Conservation (phyloP, 2,113 vertebrate species). For the Hypocryptadius cinnamomeus region DNA sequence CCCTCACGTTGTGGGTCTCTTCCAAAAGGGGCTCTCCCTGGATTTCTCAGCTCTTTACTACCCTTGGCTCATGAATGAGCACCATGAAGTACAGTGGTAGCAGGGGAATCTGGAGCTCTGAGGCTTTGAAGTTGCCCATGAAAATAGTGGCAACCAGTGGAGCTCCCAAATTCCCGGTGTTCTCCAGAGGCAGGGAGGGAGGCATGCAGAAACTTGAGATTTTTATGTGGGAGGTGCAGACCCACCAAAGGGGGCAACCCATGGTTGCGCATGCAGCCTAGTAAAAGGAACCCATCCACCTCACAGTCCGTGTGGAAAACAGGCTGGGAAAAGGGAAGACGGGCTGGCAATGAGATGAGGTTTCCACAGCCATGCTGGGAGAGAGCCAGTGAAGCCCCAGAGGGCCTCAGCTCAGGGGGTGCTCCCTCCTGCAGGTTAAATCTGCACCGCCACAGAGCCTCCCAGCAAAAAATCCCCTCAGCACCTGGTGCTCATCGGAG, state of each 20-base stretch:
- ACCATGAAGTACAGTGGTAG: background rate
- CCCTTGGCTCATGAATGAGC: background rate
- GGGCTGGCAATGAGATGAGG: background rate
- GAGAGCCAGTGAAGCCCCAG: background rate
- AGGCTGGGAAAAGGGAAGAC: background rate
- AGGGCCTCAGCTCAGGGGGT: background rate
- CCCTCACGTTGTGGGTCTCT: background rate
- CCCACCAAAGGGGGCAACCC: background rate
- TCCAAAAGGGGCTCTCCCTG: background rate
- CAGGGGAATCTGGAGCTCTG: background rate
- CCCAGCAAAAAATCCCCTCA: background rate
- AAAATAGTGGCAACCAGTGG: background rate
- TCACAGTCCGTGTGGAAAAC: background rate
- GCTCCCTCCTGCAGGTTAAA: background rate
- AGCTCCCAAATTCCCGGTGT: fast-evolving
- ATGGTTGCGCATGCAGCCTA: too few species aligned
- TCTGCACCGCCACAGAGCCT: too few species aligned
- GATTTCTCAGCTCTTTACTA: background rate
- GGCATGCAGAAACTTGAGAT: fast-evolving
- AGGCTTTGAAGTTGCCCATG: background rate
- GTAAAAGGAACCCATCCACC: background rate
- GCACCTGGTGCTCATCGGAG: too few species aligned
- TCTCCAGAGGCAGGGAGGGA: background rate
- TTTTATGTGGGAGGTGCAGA: background rate
- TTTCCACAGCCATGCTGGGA: background rate